Base-by-base conservation (phyloP, 2,888 invertebrate species). In the Acleris sparsana region DNA sequence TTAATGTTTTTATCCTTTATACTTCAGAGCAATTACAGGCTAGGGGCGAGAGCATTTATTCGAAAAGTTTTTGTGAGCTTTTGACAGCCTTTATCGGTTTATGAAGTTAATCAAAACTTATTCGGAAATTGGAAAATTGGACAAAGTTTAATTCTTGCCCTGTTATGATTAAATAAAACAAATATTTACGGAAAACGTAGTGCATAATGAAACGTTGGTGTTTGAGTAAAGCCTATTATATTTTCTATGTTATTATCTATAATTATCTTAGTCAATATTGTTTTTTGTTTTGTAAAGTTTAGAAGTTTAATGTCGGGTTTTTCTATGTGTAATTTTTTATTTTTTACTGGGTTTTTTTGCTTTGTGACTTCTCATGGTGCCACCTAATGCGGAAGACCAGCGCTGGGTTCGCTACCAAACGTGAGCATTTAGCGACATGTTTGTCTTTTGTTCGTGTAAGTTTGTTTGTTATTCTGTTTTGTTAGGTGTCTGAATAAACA, bases 31-130 rank as follows among this genome's bases (percentile, higher is more conserved):
- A 56, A 63, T 55, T 25, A 52, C 25, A 55, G 49, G 39, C 55
- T 60, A 64, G 65, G 65, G 39, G 17, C 66, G 66, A 52, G 61
- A 52, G 17, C 66, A 52, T 56, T 66, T 57, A 66, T 66, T 62
- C 25, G 61, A 52, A 57, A 66, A 66, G 66, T 66, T 66, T 57
- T 48, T 66, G 66, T 62, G 57, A 66, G 56, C 53, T 56, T 66
- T 66, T 62, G 61, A 66, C 65, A 61, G 65, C 52, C 61, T 66
- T 66, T 66, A 62, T 66, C 61, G 61, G 61, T 61, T 61, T 66
- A 61, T 61, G 55, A 61, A 66, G 65, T 56, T 65, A 57, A 61
- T 61, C 46, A 66, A 66, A 66, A 66, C 56, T 66, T 66, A 49
- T 17, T 51, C 56, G 60, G 61, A 61, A 66, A 66, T 66, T 61